phyloP scores from a whole-genome alignment of 1,140 invertebrate genomes.

The Sarcophaga bullata region DNA sequence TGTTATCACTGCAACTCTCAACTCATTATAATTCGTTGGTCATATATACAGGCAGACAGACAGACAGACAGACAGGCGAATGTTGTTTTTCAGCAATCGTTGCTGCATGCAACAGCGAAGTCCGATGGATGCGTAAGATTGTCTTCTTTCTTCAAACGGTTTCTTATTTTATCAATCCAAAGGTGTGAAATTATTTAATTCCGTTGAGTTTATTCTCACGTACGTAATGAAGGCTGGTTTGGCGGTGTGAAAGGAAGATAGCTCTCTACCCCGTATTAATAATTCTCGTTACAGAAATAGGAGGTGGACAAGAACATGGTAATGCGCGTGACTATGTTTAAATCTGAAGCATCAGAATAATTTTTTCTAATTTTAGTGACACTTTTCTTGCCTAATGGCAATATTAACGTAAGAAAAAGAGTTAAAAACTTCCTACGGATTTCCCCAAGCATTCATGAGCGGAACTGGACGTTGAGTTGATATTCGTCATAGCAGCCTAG shows the following conservation, averaged over 20 bases:
- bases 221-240: too few relatives aligned
- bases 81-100: too few relatives aligned
- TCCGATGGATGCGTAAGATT: not conserved
- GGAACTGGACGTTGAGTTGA: not conserved
- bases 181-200: constrained; percentile 49
- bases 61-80: not conserved
- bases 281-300: not conserved
- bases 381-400: too few relatives aligned
- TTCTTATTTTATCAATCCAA: not conserved
- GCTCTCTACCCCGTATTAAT: not conserved
- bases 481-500: not conserved
- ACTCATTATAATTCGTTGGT: too few relatives aligned
- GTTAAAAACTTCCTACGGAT: not conserved
- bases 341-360: not conserved
- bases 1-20: too few relatives aligned
- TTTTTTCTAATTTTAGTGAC: not conserved
- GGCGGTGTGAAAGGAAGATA: not conserved
- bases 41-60: constrained; percentile 28
- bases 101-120: not conserved
- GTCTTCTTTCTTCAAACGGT: constrained; percentile 6
- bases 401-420: too few relatives aligned
- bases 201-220: constrained; percentile 24
- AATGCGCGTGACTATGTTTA: not conserved
- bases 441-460: not conserved
- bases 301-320: not conserved